phyloP scores from a whole-genome alignment of 2,113 vertebrate genomes.

The Daubentonia madagascariensis region DNA sequence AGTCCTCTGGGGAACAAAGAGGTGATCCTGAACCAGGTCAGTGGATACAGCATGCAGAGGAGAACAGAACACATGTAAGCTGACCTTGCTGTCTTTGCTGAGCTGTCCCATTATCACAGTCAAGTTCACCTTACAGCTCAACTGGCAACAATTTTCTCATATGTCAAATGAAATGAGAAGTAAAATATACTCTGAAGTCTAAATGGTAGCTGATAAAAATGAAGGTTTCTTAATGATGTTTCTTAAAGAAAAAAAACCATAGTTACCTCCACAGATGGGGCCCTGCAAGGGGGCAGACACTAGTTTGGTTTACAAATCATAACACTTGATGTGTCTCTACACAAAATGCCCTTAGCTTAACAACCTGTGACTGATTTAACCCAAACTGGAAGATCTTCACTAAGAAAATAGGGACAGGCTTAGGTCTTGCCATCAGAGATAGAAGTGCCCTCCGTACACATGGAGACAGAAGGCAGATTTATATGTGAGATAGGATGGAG shows the following conservation, averaged over 20 bases:
- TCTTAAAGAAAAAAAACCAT: neutral
- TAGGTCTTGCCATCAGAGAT: neutral
- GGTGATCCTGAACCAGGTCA: constrained; percentile 15
- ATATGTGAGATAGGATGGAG: fast-evolving
- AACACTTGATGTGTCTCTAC: neutral
- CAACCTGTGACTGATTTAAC: neutral
- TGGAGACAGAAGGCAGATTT: neutral
- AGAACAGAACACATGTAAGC: neutral
- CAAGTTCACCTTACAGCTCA: constrained; percentile 57
- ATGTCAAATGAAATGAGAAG: constrained; percentile 51
- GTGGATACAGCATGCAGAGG: neutral
- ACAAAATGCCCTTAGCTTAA: neutral
- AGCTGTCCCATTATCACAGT: constrained; percentile 35
- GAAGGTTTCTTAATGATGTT: neutral
- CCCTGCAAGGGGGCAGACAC: neutral
- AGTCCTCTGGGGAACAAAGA: neutral
- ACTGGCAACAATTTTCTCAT: constrained; percentile 42
- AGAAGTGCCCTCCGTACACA: neutral
- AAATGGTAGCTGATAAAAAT: constrained; percentile 22
- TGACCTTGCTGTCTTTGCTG: constrained; percentile 46
- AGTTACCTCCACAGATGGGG: neutral
- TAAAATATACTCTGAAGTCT: constrained; percentile 37
- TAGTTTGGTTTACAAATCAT: neutral
- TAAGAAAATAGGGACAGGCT: neutral
- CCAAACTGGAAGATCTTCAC: neutral